These are phyloP conservation scores for Paraescarpia echinospica DNA, from an alignment of 1,140 invertebrate genomes.

Conservation along the genomic window DNA sequence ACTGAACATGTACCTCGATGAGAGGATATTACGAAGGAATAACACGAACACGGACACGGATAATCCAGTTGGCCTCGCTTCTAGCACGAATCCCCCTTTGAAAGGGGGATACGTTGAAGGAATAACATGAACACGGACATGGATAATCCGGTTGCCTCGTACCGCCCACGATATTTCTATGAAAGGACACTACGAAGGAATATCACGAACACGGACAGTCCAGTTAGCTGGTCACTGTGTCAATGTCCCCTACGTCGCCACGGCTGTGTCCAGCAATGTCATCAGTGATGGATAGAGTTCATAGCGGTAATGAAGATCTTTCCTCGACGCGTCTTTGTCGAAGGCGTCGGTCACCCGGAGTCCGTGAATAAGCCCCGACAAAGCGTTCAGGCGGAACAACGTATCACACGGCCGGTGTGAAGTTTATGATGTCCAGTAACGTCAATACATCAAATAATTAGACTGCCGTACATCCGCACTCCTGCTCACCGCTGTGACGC, in stretches of 20 bases:
- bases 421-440: neutral
- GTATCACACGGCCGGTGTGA: neutral
- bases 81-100: too few species aligned
- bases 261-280: neutral
- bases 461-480: neutral
- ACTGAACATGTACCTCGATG: too few species aligned
- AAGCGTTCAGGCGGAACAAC: neutral
- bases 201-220: neutral
- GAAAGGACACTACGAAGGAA: neutral
- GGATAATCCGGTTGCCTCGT: too few species aligned
- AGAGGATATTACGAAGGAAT: too few species aligned
- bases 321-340: neutral
- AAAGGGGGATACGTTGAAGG: too few species aligned
- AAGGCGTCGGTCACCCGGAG: neutral
- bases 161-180: too few species aligned
- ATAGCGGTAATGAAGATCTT: neutral
- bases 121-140: too few species aligned
- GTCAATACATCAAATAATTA: conserved; percentile 2
- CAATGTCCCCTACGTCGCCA: neutral
- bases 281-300: neutral
- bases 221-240: neutral
- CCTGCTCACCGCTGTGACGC: neutral
- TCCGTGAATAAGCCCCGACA: neutral
- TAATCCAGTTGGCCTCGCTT: too few species aligned
- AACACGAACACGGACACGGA: too few species aligned